Evolutionary conservation across 2,113 vertebrate genomes (phyloP).

Genomic region (Terrapene triunguis): DNA sequence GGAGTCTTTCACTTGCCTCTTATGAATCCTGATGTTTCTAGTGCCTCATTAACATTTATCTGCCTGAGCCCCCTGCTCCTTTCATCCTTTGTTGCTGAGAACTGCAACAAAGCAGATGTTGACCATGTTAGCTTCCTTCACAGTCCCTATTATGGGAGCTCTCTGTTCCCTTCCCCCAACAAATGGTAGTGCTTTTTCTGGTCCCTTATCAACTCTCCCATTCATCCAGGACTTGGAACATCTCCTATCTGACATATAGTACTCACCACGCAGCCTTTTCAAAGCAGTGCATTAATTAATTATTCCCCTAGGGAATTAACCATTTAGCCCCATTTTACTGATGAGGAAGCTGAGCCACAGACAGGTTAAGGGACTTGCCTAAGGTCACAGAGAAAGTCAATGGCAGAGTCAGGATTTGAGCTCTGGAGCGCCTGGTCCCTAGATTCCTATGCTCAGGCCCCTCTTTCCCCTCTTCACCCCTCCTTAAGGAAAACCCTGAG

Average conservation of each 20-base stretch:
- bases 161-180: not conserved
- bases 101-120: not conserved
- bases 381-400: not conserved
- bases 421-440: too few relatives aligned
- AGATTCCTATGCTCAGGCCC: not conserved
- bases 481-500: accelerated
- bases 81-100: not conserved
- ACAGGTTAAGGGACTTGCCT: not conserved
- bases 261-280: conserved; percentile 47
- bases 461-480: not conserved
- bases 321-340: conserved; percentile 63
- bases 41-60: not conserved
- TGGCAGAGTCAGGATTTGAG: not conserved
- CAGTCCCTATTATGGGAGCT: not conserved
- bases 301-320: conserved; percentile 67
- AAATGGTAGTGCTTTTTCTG: not conserved
- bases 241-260: conserved; percentile 65
- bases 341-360: not conserved
- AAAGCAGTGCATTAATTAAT: conserved; percentile 68
- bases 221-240: conserved; percentile 61
- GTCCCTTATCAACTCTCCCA: not conserved
- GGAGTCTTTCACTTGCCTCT: not conserved
- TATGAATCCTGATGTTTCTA: not conserved
- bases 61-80: not conserved
- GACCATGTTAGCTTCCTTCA: not conserved